Conservation (phyloP, 2,797 vertebrate genomes). For the Brotula barbata region DNA sequence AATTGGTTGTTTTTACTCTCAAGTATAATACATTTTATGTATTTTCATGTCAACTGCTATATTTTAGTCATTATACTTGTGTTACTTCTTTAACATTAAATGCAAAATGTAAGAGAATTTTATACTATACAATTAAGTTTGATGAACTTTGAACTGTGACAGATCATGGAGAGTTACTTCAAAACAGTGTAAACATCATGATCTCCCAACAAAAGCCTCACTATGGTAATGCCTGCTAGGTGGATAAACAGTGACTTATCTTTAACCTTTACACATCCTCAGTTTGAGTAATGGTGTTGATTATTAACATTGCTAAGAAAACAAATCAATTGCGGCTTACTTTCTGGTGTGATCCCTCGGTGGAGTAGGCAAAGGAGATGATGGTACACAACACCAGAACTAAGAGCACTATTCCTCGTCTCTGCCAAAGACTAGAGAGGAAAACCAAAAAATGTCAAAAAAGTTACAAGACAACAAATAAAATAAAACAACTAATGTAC, state of each 20-base stretch:
- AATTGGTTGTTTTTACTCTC: neutral
- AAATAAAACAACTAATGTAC: neutral
- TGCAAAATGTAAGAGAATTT: neutral
- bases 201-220: conserved; percentile 17
- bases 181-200: conserved; percentile 39
- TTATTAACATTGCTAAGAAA: conserved; percentile 45
- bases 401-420: conserved; percentile 82
- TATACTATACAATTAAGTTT: neutral
- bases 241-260: conserved; percentile 49
- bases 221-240: conserved; percentile 5
- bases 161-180: conserved; percentile 51
- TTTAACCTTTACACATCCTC: conserved; percentile 60
- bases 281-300: conserved; percentile 37
- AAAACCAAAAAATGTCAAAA: conserved; percentile 13
- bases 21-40: neutral
- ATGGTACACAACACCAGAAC: conserved; percentile 82
- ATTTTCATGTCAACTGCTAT: too few relatives aligned
- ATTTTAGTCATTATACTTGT: too few relatives aligned
- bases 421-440: conserved; percentile 88
- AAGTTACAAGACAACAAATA: neutral
- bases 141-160: conserved; percentile 7
- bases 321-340: conserved; percentile 72
- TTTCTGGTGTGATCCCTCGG: conserved; percentile 93
- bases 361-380: conserved; percentile 88
- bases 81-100: too few relatives aligned